Conservation (phyloP, 2,797 vertebrate genomes). For the Muraenolepis orangiensis region DNA sequence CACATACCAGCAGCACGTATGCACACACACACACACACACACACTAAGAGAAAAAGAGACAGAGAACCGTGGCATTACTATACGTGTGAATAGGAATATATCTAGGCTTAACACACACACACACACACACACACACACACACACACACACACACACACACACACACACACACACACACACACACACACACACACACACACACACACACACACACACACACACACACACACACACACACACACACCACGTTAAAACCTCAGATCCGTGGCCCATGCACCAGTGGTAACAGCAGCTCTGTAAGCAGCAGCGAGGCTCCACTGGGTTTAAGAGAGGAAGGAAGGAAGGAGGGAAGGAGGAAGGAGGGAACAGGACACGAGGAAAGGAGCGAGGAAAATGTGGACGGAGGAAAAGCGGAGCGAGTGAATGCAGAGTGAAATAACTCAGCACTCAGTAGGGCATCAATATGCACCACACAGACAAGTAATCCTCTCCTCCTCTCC, state of each 20-base stretch:
- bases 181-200: background rate
- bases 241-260: background rate
- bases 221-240: background rate
- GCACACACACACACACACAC: conserved; percentile 2
- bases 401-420: background rate
- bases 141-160: conserved; percentile 2
- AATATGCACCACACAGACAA: background rate
- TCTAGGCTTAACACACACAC: background rate
- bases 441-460: background rate
- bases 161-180: background rate
- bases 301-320: background rate
- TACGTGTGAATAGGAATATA: background rate
- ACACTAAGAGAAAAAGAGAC: background rate
- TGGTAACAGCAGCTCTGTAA: background rate
- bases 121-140: background rate
- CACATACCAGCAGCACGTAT: background rate
- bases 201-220: background rate
- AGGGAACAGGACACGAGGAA: background rate
- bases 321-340: background rate
- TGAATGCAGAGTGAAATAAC: background rate
- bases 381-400: background rate
- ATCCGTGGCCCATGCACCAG: background rate
- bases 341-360: background rate
- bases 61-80: background rate
- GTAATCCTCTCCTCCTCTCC: no score